A percentile compares a stretch with the other conserved stretches of the same genome.
Evolutionary conservation across 2,888 invertebrate species (phyloP).

Genomic region (Magallana nippona): DNA sequence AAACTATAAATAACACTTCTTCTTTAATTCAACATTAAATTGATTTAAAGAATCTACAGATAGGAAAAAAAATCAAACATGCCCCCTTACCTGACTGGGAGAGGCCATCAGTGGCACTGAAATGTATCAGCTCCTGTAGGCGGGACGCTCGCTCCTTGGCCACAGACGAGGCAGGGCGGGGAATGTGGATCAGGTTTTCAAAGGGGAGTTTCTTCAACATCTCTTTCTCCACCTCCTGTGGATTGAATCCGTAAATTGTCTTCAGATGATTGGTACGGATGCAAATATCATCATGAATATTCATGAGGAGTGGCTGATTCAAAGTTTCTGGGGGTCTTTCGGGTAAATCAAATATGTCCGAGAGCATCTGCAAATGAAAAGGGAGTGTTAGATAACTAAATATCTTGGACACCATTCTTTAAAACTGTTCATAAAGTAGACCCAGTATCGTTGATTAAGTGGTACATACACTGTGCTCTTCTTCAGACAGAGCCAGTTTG

Average conservation of each 20-base stretch:
- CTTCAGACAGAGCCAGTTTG: constrained; percentile 75
- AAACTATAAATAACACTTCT: too few species aligned
- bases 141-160: constrained; percentile 74
- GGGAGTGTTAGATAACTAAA: not conserved
- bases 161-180: constrained; percentile 62
- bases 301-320: constrained; percentile 73
- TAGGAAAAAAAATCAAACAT: not conserved
- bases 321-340: constrained; percentile 63
- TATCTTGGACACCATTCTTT: too few species aligned
- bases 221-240: constrained; percentile 69
- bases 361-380: constrained; percentile 60
- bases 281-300: constrained; percentile 72
- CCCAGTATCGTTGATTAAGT: not conserved
- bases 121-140: constrained; percentile 78
- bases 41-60: too few species aligned
- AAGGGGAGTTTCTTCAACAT: constrained; percentile 73
- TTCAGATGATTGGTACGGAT: constrained; percentile 73
- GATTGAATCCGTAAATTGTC: constrained; percentile 71
- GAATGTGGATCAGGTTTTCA: constrained; percentile 57
- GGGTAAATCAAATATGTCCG: constrained; percentile 69
- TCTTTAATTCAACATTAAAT: too few species aligned
- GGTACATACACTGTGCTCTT: constrained; percentile 73
- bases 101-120: constrained; percentile 74
- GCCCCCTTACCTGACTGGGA: constrained; percentile 71
- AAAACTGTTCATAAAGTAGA: too few species aligned